Base-by-base conservation (phyloP, 1,140 invertebrate species). In the Aphidius ervi region DNA sequence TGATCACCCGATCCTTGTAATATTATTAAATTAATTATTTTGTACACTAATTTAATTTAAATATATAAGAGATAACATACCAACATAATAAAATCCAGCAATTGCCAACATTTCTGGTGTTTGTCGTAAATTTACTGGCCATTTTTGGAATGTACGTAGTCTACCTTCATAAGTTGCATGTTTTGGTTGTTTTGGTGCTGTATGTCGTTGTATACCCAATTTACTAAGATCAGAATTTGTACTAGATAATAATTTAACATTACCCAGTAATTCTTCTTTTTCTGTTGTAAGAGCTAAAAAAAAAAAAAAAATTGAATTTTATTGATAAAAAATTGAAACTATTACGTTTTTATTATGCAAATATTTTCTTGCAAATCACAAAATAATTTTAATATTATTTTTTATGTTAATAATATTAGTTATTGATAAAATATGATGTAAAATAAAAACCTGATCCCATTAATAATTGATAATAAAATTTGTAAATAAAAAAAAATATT, bases 1-100 rank as follows among this genome's bases (percentile, higher is more conserved):
- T 90, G 83, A 77, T 91, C 89, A 16, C 74, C 76, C 52, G 77
- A 70, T 42, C 85, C 86, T 77, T 31, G 37, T 52, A 59, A 45
- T 9, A 37, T 10, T 10, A 52, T 37, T 9, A 39, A 39, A 39
- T 39, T 52, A 39, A 39, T 16, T 5, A 23, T 58, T 47, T 7
- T n/a, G 16, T 49, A 5, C 16, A 43, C 6, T 23, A 6, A 43
- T n/a, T 20, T 45, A 56, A n/a, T 31, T 46, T 47, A 47, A 43
- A n/a, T 8, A 53, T 9, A 59, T 39, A 39, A 46, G 42, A 23
- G 47, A 16, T 8, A 37, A 63, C 65, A 74, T 73, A 83, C 87
- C 86, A 67, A 82, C 80, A 76, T 90, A 92, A 75, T 87, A 93
- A 70, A 93, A 91, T 42, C 91, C 91, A 63, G 90, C 88, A 60